phyloP scores from a whole-genome alignment of 2,797 vertebrate genomes.

The Acanthurus tractus region DNA sequence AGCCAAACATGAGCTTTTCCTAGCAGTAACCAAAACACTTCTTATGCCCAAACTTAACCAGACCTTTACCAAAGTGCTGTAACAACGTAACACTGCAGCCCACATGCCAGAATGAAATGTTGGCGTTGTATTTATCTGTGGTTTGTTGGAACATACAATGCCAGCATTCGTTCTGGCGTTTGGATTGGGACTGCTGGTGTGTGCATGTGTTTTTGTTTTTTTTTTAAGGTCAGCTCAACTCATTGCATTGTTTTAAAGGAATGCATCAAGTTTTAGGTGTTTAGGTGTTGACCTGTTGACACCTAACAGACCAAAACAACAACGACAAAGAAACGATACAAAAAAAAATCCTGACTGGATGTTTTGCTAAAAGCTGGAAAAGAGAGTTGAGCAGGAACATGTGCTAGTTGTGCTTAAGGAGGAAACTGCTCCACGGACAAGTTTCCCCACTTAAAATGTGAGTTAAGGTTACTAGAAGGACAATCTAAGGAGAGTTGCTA shows the following conservation, averaged over 20 bases:
- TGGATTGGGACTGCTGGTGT: neutral
- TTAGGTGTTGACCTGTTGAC: slow-evolving; percentile 11
- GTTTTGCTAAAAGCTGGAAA: neutral
- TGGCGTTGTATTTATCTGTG: no score
- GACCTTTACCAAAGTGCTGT: no score
- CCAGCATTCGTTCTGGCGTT: neutral
- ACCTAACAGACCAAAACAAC: neutral
- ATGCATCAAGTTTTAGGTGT: neutral
- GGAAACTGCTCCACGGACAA: neutral
- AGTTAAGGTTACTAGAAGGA: no score
- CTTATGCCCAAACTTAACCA: no score
- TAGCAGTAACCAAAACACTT: no score
- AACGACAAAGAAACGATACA: neutral
- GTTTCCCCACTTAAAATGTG: neutral
- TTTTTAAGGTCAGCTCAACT: no score
- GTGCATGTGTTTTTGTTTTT: neutral
- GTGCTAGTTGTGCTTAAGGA: neutral
- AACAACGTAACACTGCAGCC: no score
- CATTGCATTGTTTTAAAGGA: neutral
- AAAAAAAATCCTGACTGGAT: neutral
- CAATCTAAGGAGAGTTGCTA: neutral
- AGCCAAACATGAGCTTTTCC: no score
- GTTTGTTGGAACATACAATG: no score
- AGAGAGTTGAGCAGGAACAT: neutral
- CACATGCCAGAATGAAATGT: no score